Evolutionary conservation across 2,888 invertebrate species (phyloP).

Genomic region (Hartigia nigra): DNA sequence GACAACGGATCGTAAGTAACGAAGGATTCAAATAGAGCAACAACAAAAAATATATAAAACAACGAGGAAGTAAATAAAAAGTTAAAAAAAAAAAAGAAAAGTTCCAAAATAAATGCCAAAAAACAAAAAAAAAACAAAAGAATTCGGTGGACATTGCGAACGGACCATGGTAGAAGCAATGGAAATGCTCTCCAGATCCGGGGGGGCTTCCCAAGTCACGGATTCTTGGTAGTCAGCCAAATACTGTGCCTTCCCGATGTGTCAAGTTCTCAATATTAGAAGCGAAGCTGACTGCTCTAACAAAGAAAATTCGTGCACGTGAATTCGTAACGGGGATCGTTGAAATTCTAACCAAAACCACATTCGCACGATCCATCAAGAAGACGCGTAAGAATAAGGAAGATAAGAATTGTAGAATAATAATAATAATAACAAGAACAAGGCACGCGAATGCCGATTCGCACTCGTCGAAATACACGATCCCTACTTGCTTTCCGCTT

Average conservation of each 20-base stretch:
- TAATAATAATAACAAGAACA: not conserved
- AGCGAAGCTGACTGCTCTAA: not conserved
- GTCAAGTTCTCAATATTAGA: slow-evolving; percentile 46
- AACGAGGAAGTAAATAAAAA: not conserved
- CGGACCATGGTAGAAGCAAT: not conserved
- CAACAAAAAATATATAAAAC: not conserved
- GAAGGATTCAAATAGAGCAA: not conserved
- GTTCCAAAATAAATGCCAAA: not conserved
- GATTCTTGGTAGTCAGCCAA: slow-evolving; percentile 48
- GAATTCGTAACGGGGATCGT: not conserved
- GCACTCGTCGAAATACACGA: not conserved
- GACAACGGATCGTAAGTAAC: not conserved
- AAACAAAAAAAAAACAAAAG: not conserved
- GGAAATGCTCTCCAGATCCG: not conserved
- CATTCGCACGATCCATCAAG: not conserved
- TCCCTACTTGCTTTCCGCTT: not conserved
- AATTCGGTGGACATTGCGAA: not conserved
- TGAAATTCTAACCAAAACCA: not conserved
- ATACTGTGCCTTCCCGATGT: slow-evolving; percentile 45
- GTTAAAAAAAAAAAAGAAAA: not conserved
- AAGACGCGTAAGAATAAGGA: not conserved
- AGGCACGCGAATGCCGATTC: not conserved
- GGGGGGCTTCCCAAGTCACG: slow-evolving; percentile 33
- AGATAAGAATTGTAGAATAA: not conserved
- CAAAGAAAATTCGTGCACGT: not conserved